Conservation (phyloP, 2,113 vertebrate genomes). For the Microcebus jonahi region DNA sequence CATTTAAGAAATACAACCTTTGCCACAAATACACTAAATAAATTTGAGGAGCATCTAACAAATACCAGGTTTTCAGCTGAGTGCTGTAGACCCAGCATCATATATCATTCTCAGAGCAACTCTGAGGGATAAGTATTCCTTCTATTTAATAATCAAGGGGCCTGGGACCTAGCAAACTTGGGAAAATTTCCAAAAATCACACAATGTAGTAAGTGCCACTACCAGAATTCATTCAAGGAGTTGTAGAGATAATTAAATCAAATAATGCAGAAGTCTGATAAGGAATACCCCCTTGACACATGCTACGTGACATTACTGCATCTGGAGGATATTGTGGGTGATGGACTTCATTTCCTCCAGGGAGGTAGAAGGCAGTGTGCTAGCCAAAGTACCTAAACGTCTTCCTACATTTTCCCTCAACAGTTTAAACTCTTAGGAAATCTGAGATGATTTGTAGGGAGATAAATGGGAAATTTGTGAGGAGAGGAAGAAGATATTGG, state of each 20-base stretch:
- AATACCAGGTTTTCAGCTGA: background rate
- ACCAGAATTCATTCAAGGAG: background rate
- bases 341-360: background rate
- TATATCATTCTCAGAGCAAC: background rate
- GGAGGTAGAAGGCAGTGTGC: background rate
- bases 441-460: background rate
- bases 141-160: background rate
- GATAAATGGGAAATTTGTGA: background rate
- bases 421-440: background rate
- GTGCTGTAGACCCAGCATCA: background rate
- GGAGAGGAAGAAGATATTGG: background rate
- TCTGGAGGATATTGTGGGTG: background rate
- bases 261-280: background rate
- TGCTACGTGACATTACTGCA: background rate
- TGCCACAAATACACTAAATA: background rate
- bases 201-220: background rate
- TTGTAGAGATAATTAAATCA: slow-evolving; percentile 11
- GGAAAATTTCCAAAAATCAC: background rate
- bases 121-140: background rate
- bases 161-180: background rate
- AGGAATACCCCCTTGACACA: background rate
- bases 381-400: background rate
- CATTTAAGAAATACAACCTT: background rate
- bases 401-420: background rate
- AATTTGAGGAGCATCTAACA: background rate